phyloP scores from a whole-genome alignment of 2,888 invertebrate species.

The Philonicus albiceps region DNA sequence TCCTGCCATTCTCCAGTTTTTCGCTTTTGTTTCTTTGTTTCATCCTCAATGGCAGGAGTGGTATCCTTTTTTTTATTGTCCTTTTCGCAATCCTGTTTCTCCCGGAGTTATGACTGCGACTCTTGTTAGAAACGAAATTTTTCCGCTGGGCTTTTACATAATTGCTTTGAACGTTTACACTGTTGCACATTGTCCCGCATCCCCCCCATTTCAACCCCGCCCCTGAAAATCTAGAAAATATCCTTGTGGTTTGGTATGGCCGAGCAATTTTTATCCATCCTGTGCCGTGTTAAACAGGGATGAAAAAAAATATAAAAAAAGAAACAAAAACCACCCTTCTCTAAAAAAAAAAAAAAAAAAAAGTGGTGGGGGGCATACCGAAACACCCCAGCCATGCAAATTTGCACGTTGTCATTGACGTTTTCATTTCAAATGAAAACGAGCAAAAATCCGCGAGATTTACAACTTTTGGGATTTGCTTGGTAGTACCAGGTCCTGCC shows the following conservation, averaged over 20 bases:
- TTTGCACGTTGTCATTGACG: conserved; percentile 8
- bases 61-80: conserved; percentile 34
- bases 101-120: conserved; percentile 14
- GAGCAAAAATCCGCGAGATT: conserved; percentile 11
- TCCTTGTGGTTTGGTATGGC: neutral
- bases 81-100: conserved; percentile 27
- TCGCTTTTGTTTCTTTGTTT: conserved; percentile 2
- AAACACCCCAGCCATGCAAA: neutral
- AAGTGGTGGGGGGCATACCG: neutral
- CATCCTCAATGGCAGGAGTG: conserved; percentile 8
- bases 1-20: neutral
- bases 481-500: neutral
- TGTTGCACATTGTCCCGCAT: neutral
- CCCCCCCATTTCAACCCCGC: neutral
- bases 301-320: neutral
- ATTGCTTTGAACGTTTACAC: conserved; percentile 30
- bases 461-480: conserved; percentile 8
- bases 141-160: conserved; percentile 34
- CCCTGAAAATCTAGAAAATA: neutral
- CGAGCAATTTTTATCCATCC: neutral
- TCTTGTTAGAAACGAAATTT: conserved; percentile 29
- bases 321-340: neutral
- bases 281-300: neutral
- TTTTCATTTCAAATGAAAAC: conserved; percentile 4
- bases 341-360: neutral